Evolutionary conservation across 2,888 invertebrate genomes (phyloP).

Genomic region (Scaptodrosophila latifasciaeformis): DNA sequence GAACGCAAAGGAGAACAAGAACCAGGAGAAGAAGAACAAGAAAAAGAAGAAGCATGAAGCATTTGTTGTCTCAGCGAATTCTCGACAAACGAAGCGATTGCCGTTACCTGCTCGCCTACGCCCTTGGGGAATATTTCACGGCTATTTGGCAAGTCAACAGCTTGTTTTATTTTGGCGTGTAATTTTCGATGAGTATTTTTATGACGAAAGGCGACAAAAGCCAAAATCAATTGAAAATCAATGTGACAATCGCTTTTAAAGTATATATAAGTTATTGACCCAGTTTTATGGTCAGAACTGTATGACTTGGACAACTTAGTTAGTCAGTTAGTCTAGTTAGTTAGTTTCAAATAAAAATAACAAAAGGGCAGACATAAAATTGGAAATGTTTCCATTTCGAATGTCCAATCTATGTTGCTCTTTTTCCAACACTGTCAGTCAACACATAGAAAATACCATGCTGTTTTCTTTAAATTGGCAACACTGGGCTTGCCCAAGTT

Average conservation of each 20-base stretch:
- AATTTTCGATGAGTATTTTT: constrained; percentile 65
- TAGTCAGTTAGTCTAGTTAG: constrained; percentile 20
- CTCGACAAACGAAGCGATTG: constrained; percentile 56
- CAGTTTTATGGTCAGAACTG: no score
- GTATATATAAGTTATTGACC: no score
- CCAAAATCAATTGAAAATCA: constrained; percentile 63
- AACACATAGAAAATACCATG: not conserved
- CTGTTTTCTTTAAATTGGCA: no score
- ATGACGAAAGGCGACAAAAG: constrained; percentile 49
- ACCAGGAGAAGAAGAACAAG: not conserved
- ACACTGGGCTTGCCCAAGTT: no score
- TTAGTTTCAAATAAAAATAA: constrained; percentile 30
- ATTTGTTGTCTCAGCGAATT: constrained; percentile 66
- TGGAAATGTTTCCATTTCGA: no score
- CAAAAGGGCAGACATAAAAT: no score
- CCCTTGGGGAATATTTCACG: constrained; percentile 68
- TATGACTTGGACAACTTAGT: constrained; percentile 4
- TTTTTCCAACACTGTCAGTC: not conserved
- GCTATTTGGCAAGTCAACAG: constrained; percentile 70
- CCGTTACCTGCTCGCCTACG: constrained; percentile 65
- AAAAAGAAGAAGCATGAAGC: constrained; percentile 3
- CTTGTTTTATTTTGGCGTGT: constrained; percentile 61
- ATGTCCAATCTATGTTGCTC: no score
- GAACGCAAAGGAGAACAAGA: not conserved
- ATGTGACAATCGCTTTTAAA: constrained; percentile 41